phyloP scores from a whole-genome alignment of 2,797 vertebrate genomes.

The Naso thynnoides region DNA sequence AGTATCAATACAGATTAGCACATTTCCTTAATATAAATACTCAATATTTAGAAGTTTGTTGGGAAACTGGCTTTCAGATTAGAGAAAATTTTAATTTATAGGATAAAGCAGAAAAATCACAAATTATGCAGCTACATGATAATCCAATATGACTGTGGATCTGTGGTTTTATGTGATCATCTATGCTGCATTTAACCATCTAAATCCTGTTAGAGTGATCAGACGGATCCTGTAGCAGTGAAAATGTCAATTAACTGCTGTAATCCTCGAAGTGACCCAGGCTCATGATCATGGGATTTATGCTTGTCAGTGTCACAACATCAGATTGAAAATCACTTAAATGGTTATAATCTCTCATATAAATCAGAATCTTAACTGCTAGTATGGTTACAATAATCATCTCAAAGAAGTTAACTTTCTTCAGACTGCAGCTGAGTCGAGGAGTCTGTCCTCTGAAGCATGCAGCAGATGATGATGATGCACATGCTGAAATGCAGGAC shows the following conservation, averaged over 20 bases:
- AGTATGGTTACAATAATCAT: background rate
- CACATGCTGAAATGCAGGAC: constrained; percentile 24
- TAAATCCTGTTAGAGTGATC: constrained; percentile 58
- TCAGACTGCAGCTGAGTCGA: constrained; percentile 18
- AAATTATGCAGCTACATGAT: constrained; percentile 36
- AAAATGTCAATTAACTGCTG: constrained; percentile 44
- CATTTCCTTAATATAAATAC: background rate
- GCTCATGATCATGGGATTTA: constrained; percentile 28
- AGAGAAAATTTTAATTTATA: constrained; percentile 12
- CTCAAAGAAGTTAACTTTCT: constrained; percentile 15
- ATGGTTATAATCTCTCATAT: background rate
- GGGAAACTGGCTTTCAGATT: constrained; percentile 23
- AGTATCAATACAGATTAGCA: background rate
- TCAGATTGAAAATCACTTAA: background rate
- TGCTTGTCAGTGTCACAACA: constrained; percentile 26
- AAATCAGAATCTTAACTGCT: background rate
- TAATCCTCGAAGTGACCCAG: constrained; percentile 45
- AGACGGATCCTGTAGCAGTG: constrained; percentile 19
- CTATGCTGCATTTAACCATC: constrained; percentile 32
- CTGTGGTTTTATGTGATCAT: constrained; percentile 50
- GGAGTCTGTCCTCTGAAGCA: constrained; percentile 13
- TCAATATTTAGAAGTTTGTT: background rate
- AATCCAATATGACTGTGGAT: constrained; percentile 39
- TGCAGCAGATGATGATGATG: constrained; percentile 17
- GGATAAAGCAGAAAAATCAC: constrained; percentile 23